A percentile compares a stretch with the other conserved stretches of the same genome.
These are phyloP conservation scores for Heliothis subflexa DNA, from an alignment of 1,140 invertebrate genomes.

Conservation along the genomic window DNA sequence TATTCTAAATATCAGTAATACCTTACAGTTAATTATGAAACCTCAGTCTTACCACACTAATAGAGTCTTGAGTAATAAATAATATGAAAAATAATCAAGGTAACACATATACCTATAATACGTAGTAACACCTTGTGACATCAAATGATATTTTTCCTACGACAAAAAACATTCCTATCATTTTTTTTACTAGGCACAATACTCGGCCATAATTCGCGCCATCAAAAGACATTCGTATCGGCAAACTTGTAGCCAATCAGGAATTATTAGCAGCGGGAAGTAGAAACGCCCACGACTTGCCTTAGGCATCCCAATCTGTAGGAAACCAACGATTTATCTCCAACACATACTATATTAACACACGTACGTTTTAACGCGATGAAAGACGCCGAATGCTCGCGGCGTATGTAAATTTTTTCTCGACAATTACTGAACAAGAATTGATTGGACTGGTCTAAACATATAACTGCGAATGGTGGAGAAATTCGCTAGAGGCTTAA, in stretches of 20 bases:
- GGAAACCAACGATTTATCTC: slow-evolving; percentile 42
- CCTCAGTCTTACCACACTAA: no score
- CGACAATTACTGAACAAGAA: slow-evolving; percentile 33
- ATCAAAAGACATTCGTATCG: slow-evolving; percentile 19
- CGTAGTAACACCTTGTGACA: no score
- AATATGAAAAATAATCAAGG: no score
- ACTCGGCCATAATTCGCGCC: no score
- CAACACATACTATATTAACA: slow-evolving; percentile 42
- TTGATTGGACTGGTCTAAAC: slow-evolving; percentile 32
- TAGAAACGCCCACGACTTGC: slow-evolving; percentile 38
- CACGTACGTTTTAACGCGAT: slow-evolving; percentile 37
- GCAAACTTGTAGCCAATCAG: neutral
- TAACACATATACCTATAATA: no score
- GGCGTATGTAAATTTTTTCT: slow-evolving; percentile 46
- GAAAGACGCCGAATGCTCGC: slow-evolving; percentile 37
- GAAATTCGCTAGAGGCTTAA: slow-evolving; percentile 35
- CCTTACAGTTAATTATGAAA: no score
- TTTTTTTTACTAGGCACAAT: neutral
- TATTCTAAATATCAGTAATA: no score
- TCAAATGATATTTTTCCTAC: neutral
- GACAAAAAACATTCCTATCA: neutral
- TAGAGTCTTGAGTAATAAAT: no score
- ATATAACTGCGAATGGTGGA: slow-evolving; percentile 19
- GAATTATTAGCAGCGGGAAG: slow-evolving; percentile 25
- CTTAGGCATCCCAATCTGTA: slow-evolving; percentile 26